Percentiles rank a stretch among this genome's conserved stretches.
Conservation (phyloP, 2,888 invertebrate species). For the Ormyrus pomaceus region DNA sequence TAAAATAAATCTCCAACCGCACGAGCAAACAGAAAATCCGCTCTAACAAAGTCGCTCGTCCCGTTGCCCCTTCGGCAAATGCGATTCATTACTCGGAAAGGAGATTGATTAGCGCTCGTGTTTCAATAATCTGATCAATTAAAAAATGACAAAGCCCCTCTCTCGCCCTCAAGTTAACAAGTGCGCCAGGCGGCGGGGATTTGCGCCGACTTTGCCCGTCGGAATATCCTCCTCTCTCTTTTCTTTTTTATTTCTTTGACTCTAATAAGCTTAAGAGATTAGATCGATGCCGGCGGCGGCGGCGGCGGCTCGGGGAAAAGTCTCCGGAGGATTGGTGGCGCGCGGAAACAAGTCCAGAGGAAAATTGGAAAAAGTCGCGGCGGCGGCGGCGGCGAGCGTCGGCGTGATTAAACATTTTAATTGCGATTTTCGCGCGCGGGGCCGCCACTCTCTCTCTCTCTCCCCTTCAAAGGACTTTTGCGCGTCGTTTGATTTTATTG, state of each 20-base stretch:
- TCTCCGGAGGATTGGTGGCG: conserved; percentile 32
- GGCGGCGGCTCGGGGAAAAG: conserved; percentile 40
- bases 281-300: conserved; percentile 60
- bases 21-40: conserved; percentile 23
- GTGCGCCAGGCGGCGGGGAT: conserved; percentile 44
- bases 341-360: conserved; percentile 44
- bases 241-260: conserved; percentile 60
- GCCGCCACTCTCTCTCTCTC: background rate
- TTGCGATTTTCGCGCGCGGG: conserved; percentile 65
- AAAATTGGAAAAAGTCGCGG: conserved; percentile 59
- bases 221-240: conserved; percentile 20
- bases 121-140: conserved; percentile 57
- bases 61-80: background rate
- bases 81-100: conserved; percentile 54
- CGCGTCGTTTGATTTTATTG: conserved; percentile 31
- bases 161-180: conserved; percentile 40
- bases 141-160: conserved; percentile 55
- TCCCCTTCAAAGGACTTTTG: conserved; percentile 24
- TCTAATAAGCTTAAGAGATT: conserved; percentile 73
- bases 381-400: conserved; percentile 62
- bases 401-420: conserved; percentile 73
- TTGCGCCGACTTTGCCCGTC: conserved; percentile 41
- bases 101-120: conserved; percentile 57
- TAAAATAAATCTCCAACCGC: background rate
- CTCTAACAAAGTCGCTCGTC: conserved; percentile 20